phyloP scores from a whole-genome alignment of 2,888 invertebrate genomes.

The Xestia c-nigrum region DNA sequence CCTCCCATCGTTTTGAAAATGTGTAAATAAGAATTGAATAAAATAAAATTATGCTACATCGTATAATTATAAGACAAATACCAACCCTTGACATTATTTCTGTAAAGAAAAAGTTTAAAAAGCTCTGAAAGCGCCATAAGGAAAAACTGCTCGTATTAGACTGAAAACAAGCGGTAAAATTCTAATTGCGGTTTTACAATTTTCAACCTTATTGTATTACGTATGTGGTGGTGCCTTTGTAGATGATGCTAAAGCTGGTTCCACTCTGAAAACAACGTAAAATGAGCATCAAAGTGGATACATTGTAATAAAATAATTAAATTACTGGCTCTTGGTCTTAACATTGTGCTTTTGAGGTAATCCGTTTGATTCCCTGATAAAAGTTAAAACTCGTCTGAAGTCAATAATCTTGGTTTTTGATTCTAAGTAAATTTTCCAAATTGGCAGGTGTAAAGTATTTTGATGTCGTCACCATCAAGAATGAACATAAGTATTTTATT shows the following conservation, averaged over 20 bases:
- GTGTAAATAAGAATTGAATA: background rate
- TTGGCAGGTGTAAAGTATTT: background rate
- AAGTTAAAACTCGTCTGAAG: background rate
- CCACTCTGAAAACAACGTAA: slow-evolving; percentile 24
- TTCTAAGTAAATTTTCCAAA: background rate
- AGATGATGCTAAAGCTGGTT: background rate
- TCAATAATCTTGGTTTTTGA: background rate
- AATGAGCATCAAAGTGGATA: slow-evolving; percentile 35
- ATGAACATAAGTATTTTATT: background rate
- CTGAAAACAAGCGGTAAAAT: slow-evolving; percentile 24
- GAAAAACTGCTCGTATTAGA: background rate
- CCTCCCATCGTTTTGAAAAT: background rate
- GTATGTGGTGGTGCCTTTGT: slow-evolving; percentile 42
- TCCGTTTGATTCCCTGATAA: background rate
- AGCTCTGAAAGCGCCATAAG: background rate
- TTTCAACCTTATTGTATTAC: slow-evolving; percentile 38
- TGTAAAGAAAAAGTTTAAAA: background rate
- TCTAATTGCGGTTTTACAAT: slow-evolving; percentile 14
- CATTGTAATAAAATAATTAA: background rate
- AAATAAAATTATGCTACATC: background rate
- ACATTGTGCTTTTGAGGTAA: background rate
- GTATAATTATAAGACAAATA: slow-evolving; percentile 6
- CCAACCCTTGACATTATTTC: background rate
- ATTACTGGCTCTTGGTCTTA: background rate
- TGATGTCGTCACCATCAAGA: background rate